Base-by-base conservation (phyloP, 1,140 invertebrate species). In the Bradysia coprophila region DNA sequence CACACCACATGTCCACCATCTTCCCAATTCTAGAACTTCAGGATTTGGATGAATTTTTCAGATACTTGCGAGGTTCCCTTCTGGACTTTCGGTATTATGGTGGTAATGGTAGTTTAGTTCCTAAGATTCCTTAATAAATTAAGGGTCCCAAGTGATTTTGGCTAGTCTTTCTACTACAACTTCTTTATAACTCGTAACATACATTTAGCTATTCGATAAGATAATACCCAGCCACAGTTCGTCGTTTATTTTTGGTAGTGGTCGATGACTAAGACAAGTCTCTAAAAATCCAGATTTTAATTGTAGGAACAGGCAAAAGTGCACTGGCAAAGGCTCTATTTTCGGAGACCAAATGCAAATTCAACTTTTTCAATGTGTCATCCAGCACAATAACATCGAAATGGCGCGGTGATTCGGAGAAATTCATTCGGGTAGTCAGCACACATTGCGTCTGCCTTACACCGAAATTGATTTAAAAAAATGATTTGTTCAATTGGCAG, bases 321-420 rank as follows among this genome's bases (percentile, higher is more conserved):
- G 64, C 89, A 51, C 58, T 95, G 46, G 90, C 89, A 1, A 88
- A 84, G 63, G 86, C 87, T 1, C 72, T 90, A 1, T 88, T 89
- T 5, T 73, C 76, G 5, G 85, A 93, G 61, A 81, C 81, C 36
- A 66, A 75, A 23, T 77, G 78, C n/a, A 60, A 45, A 33, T 50
- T 61, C 8, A 85, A 85, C 0, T 93, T 94, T 59, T 91, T 95
- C 55, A 94, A 93, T 51, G 76, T 95, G 21, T 84, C 87, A 0
- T 80, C 85, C 28, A 89, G 87, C 47, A 78, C 78, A 1, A 71
- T 95, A 18, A 74, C 92, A 4, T 90, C 85, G 52, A 95, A 95
- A 64, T 95, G 90, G 89, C 67, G 91, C 40, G 91, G 90, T 0
- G 90, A 96, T 50, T 93, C 88, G 0, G 90, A 95, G 65, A 95